phyloP scores from a whole-genome alignment of 2,888 invertebrate species.

The Litoditis marina region DNA sequence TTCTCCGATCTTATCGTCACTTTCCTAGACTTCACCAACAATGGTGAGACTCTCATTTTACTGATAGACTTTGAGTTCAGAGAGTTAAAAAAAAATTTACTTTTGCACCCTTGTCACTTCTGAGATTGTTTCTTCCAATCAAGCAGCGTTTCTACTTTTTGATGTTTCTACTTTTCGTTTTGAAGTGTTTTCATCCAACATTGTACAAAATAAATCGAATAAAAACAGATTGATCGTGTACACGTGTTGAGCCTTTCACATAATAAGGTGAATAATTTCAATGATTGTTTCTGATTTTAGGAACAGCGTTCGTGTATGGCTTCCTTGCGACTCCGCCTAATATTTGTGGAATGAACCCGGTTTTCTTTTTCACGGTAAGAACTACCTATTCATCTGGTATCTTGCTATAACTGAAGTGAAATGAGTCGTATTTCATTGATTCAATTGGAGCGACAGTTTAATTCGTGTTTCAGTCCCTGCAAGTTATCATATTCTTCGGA shows the following conservation, averaged over 20 bases:
- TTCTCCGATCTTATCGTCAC: conserved; percentile 64
- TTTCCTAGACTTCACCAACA: conserved; percentile 77
- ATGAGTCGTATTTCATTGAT: no score
- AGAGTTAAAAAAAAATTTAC: no score
- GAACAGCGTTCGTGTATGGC: conserved; percentile 78
- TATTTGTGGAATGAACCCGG: conserved; percentile 64
- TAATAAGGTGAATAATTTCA: background rate
- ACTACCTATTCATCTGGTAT: background rate
- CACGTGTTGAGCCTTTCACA: no score
- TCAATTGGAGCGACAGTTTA: background rate
- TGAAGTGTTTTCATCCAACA: no score
- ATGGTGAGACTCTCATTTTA: conserved; percentile 69
- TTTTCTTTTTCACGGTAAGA: conserved; percentile 77
- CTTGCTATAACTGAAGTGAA: no score
- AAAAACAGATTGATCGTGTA: no score
- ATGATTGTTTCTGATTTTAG: conserved; percentile 1
- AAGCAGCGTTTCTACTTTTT: no score
- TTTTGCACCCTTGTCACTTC: no score
- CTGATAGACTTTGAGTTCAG: background rate
- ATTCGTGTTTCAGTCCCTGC: conserved; percentile 40
- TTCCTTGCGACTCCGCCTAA: conserved; percentile 59
- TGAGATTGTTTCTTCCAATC: no score
- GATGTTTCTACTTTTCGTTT: no score
- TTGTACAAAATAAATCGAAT: no score
- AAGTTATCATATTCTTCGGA: conserved; percentile 59